A percentile compares a stretch with the other conserved stretches of the same genome.
phyloP scores from a whole-genome alignment of 64 coral and sea anemone species.

The Trachythela sp. region DNA sequence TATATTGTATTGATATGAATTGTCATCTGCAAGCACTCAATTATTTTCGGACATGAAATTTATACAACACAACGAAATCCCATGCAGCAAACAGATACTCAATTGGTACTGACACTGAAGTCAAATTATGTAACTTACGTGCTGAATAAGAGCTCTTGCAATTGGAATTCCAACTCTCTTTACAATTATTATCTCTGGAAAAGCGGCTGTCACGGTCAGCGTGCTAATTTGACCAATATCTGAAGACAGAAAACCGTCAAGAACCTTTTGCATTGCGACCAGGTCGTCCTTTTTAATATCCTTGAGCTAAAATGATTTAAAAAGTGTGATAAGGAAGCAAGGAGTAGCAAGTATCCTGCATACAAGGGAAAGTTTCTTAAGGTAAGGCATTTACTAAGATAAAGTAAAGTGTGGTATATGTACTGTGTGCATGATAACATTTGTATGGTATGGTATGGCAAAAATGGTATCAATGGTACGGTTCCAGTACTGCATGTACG shows the following conservation, averaged over 20 bases:
- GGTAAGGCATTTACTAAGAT: too few species aligned
- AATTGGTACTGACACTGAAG: too few species aligned
- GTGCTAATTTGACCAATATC: conserved; percentile 72
- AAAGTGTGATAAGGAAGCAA: not conserved
- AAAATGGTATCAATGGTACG: too few species aligned
- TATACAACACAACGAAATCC: too few species aligned
- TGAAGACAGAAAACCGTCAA: conserved; percentile 93
- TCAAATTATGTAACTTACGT: conserved; percentile 29
- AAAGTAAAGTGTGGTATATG: too few species aligned
- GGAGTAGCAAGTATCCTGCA: not conserved
- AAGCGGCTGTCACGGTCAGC: conserved; percentile 55
- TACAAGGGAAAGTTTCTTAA: not conserved
- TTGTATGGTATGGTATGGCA: too few species aligned
- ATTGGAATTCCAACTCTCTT: conserved; percentile 67
- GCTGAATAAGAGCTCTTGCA: conserved; percentile 64
- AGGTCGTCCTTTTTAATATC: conserved; percentile 68
- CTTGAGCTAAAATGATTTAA: conserved; percentile 47
- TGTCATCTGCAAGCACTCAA: too few species aligned
- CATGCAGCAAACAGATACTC: too few species aligned
- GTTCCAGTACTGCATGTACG: too few species aligned
- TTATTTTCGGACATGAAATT: too few species aligned
- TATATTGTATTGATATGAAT: too few species aligned
- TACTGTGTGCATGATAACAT: too few species aligned
- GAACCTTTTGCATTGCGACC: conserved; percentile 52
- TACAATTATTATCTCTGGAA: conserved; percentile 70